Conservation (phyloP, 1,140 invertebrate species). For the Popillia japonica region DNA sequence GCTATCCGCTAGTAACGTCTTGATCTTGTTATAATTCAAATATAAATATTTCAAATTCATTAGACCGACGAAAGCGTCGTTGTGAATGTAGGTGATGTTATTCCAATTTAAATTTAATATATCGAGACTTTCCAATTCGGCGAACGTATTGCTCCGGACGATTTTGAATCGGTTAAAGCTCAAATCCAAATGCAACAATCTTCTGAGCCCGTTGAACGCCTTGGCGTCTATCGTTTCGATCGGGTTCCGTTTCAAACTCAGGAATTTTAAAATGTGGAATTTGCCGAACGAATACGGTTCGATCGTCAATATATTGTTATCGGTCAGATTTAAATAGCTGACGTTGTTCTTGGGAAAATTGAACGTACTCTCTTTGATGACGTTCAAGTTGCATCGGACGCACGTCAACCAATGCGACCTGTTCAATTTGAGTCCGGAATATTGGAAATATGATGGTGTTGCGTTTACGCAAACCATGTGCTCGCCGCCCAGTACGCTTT, state of each 20-base stretch:
- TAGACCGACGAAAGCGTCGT: conserved; percentile 54
- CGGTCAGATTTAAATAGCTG: conserved; percentile 46
- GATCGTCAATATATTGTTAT: conserved; percentile 45
- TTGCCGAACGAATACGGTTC: conserved; percentile 50
- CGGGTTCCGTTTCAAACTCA: conserved; percentile 51
- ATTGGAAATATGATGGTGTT: conserved; percentile 48
- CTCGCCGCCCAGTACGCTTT: conserved; percentile 40
- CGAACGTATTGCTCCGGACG: conserved; percentile 52
- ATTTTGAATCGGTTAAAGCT: conserved; percentile 52
- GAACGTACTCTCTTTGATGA: conserved; percentile 52
- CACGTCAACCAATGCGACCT: conserved; percentile 53
- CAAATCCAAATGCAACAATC: conserved; percentile 53
- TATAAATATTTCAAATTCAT: conserved; percentile 55
- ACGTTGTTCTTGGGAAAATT: conserved; percentile 53
- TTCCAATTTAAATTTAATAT: conserved; percentile 54
- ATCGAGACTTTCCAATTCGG: conserved; percentile 53
- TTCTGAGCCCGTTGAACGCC: conserved; percentile 49
- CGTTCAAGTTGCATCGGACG: conserved; percentile 50
- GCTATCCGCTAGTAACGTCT: conserved; percentile 50
- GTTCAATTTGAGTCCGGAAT: conserved; percentile 48
- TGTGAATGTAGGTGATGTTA: conserved; percentile 50
- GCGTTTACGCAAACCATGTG: conserved; percentile 53
- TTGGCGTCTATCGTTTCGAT: conserved; percentile 49
- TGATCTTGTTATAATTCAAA: conserved; percentile 52
- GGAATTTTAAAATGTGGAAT: conserved; percentile 49